Evolutionary conservation across 2,797 vertebrate species (phyloP), one percentile per base, ranked within the genome.

Genomic region (Danio tinwini): DNA sequence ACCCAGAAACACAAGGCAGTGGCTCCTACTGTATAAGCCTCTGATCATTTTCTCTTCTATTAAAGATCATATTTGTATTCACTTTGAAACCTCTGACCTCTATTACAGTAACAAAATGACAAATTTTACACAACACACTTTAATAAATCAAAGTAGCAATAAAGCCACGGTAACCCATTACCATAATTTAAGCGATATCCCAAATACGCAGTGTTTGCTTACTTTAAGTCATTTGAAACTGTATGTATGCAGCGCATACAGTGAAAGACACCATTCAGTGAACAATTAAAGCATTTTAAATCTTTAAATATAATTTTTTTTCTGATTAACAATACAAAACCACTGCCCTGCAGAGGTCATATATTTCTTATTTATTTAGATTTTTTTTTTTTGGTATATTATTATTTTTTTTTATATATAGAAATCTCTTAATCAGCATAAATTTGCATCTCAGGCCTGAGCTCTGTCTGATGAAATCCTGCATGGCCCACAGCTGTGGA

Each of bases 401-500:
- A 29, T 29, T 52, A 8, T 29, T 29, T 29, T 52, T 8, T 29
- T 29, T 29, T 29, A 29, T 29, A 29, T 29, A 29, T 29, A 9
- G 12, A 63, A 56, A 39, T 47, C 21, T 55, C 5, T 93, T 92
- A 98, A 89, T 98, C 96, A 0, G 93, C 94, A 0, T 96, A 97
- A 87, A 98, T 94, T 89, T 97, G 96, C 5, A 95, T 94, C 83
- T 98, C 96, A 2, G 96, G 93, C 89, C 95, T 95, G 86, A 96
- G 86, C 87, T 96, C 95, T n/a, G 95, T 78, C 0, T 95, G 94
- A 81, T 97, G 93, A 90, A 97, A 98, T 69, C 94, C 94, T 76
- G 97, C 95, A 64, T 95, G 96, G 71, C 96, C 96, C 81, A 98
- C 89, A 29, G 95, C 96, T 5, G 96, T 96, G 86, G 97, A 94